Evolutionary conservation across 2,797 vertebrate species (phyloP), one percentile per base, ranked within the genome.

Genomic region (Hydrolagus colliei): DNA sequence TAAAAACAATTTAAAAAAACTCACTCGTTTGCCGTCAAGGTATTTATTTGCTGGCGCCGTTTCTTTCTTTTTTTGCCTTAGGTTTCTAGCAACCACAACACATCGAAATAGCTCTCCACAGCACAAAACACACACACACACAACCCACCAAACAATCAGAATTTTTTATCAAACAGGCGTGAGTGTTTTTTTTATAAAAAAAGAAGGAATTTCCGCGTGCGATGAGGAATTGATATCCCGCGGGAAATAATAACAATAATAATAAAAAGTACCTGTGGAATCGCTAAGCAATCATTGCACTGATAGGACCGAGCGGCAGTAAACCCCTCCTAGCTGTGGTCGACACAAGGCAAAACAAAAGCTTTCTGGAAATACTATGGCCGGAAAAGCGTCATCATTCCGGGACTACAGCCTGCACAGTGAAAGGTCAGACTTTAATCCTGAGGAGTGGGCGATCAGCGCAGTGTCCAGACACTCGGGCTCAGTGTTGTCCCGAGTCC

Each of bases 381-480:
- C 79, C 63, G 79, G 79, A 82, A 82, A 68, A 32, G 79, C 79
- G 79, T 82, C 79, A 82, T 82, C 79, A 67, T 41, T 68, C 79
- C 79, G 63, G 63, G 79, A 82, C 79, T 82, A 32, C 14, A 65
- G 9, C 13, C 22, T 79, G 13, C 52, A 2, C n/a, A 27, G 63
- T 67, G 79, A 68, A 41, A 68, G 79, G 79, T 67, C 79, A 20
- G 27, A 18, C 63, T 65, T 65, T 14, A 27, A 27, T 63, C 59
- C 77, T 22, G 35, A 18, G 75, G 18, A n/a, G 52, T 11, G 75
- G 32, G 0, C 13, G 13, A 2, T 7, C 6, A 18, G 10, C 16
- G 73, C 18, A 20, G 20, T 11, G 1, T 75, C 16, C 35, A 27
- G 27, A 41, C 27, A 7, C 14, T 18, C 4, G 5, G 73, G 4